phyloP scores from a whole-genome alignment of 2,888 invertebrate species.

The Dynastes grantii region DNA sequence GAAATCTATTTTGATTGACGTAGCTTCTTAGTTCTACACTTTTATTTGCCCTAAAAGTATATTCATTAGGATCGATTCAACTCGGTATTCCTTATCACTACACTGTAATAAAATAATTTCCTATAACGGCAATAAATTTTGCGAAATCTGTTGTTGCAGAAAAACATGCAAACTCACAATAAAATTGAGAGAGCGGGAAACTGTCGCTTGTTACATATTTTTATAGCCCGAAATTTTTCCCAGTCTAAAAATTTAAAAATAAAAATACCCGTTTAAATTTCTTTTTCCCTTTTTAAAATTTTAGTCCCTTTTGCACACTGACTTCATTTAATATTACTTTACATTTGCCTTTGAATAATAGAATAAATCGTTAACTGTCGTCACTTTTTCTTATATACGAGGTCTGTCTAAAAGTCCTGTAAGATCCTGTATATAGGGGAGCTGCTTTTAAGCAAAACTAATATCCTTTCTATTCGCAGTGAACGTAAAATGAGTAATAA shows the following conservation, averaged over 20 bases:
- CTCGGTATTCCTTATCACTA: not conserved
- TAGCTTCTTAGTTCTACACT: not conserved
- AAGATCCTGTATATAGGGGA: no score
- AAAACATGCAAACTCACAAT: conserved; percentile 39
- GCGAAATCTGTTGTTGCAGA: conserved; percentile 23
- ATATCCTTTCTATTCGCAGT: no score
- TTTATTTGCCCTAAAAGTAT: not conserved
- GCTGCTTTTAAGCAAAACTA: no score
- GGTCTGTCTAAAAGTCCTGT: no score
- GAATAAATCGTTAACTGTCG: no score
- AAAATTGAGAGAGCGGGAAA: conserved; percentile 22
- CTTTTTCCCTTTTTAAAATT: not conserved
- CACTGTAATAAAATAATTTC: conserved; percentile 33
- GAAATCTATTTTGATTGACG: conserved; percentile 34
- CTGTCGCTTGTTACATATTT: conserved; percentile 22
- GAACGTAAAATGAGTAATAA: conserved; percentile 11
- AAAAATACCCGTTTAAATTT: conserved; percentile 45
- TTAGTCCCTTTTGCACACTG: not conserved
- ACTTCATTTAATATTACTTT: not conserved
- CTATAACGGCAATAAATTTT: conserved; percentile 41
- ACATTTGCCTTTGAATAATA: not conserved
- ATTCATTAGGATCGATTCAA: no score
- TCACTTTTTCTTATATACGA: no score
- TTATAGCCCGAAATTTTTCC: conserved; percentile 43
- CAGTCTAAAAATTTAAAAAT: conserved; percentile 40